Conservation (phyloP, 1,140 invertebrate genomes). For the Drosophila suzukii region DNA sequence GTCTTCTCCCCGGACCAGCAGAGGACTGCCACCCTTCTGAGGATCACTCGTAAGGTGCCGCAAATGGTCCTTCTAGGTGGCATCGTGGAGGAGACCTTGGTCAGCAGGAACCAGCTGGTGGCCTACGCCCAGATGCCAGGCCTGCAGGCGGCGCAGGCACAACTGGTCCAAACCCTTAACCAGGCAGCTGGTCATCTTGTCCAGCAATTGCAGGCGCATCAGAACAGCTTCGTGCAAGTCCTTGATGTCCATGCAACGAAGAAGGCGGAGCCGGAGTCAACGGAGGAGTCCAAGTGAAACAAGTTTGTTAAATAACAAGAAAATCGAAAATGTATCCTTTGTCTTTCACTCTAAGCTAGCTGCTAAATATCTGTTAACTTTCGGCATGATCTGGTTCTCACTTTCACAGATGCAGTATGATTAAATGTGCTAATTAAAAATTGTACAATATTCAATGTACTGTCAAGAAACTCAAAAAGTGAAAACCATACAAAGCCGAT, state of each 20-base stretch:
- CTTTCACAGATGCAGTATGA: not conserved
- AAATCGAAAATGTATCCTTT: constrained; percentile 50
- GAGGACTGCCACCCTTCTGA: constrained; percentile 86
- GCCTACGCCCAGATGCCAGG: constrained; percentile 87
- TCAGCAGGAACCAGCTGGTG: constrained; percentile 88
- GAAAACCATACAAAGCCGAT: constrained; percentile 1
- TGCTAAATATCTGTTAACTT: constrained; percentile 46
- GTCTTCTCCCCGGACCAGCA: constrained; percentile 87
- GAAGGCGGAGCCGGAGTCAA: constrained; percentile 43
- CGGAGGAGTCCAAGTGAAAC: constrained; percentile 24
- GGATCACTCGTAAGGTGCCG: constrained; percentile 87
- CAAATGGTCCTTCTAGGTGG: constrained; percentile 89
- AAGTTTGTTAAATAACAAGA: constrained; percentile 49
- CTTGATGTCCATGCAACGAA: constrained; percentile 86
- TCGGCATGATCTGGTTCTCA: constrained; percentile 3
- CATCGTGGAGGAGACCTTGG: constrained; percentile 88
- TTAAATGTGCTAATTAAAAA: not conserved
- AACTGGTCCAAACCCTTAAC: constrained; percentile 88
- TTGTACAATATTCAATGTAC: not conserved
- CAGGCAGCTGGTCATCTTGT: constrained; percentile 87
- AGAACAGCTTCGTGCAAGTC: constrained; percentile 87
- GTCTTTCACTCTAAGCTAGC: constrained; percentile 70
- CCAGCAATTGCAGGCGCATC: constrained; percentile 88
- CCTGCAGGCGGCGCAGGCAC: constrained; percentile 86
- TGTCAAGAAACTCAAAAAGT: not conserved